These are phyloP conservation scores for Mormyrus hasselquistii DNA, from an alignment of 2,797 vertebrate genomes.

Conservation along the genomic window DNA sequence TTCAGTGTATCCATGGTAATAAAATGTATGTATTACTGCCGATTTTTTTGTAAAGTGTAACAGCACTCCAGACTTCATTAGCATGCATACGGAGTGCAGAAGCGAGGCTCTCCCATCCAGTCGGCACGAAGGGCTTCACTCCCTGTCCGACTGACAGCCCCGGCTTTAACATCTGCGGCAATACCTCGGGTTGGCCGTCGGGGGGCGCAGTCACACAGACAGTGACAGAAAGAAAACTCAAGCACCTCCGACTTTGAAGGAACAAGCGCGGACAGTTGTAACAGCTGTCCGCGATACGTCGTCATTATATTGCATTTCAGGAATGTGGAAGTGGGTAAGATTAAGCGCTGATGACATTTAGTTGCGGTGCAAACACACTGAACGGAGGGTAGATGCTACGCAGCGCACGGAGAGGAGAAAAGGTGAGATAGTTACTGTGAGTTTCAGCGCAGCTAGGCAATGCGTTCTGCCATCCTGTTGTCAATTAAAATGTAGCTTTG, in stretches of 20 bases:
- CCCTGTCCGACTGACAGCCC: neutral
- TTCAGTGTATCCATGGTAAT: neutral
- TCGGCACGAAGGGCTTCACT: neutral
- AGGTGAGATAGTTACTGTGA: slow-evolving; percentile 7
- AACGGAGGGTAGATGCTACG: slow-evolving; percentile 10
- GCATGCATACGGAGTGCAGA: neutral
- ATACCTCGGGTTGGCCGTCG: neutral
- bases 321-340: slow-evolving; percentile 3
- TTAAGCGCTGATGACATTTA: neutral
- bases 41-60: neutral
- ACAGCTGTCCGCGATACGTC: neutral
- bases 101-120: neutral
- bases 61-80: neutral
- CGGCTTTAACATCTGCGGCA: neutral
- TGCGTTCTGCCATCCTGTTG: neutral
- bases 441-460: neutral
- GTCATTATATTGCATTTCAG: neutral
- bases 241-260: neutral
- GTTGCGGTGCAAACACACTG: neutral
- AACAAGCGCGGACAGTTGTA: neutral
- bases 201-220: neutral
- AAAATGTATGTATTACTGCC: neutral
- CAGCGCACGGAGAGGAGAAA: slow-evolving; percentile 5
- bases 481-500: slow-evolving; percentile 1
- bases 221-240: neutral